Evolutionary conservation across 2,797 vertebrate genomes (phyloP), one percentile per base, ranked within the genome.

Genomic region (Microchirus variegatus): DNA sequence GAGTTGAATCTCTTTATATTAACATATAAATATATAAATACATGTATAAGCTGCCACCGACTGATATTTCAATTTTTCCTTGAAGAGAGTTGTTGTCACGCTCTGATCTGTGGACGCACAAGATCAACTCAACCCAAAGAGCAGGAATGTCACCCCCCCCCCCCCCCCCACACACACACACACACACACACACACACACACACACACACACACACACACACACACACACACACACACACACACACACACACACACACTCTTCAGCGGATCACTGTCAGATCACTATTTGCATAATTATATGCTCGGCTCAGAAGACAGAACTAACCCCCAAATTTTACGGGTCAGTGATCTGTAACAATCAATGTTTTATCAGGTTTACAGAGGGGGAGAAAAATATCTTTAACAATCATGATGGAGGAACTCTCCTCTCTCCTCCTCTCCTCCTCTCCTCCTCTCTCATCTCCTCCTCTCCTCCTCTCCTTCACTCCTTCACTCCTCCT

Each of bases 201-300:
- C 53, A 16, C 55, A 37, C 59, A 42, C 63, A 37, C 65, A 37
- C 49, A 40, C 67, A 17, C 57, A 16, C 41, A 42, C 70, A 44
- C 60, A 47, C 43, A 31, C 61, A 17, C 50, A 40, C 42, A 53
- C 41, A 35, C 45, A 41, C 61, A 16, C 36, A 15, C 31, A 22
- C 35, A 22, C 38, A 31, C 31, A 31, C 31, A 31, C 50, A 73
- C 57, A 75, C 75, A 70, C 67, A 71, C 91, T 88, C 93, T 96
- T 94, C 93, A 93, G 94, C 91, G 94, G 95, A 97, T 97, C 96
- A 94, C 94, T 96, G 95, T 96, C 96, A 96, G 94, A 95, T 94
- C 95, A 94, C 92, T 95, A 98, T 99, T 99, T 98, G 96, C 97
- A 99, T 99, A 99, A 99, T 98, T 95, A 97, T 97, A 98, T 98